phyloP scores from a whole-genome alignment of 1,140 invertebrate genomes.

The Carposina sasakii region DNA sequence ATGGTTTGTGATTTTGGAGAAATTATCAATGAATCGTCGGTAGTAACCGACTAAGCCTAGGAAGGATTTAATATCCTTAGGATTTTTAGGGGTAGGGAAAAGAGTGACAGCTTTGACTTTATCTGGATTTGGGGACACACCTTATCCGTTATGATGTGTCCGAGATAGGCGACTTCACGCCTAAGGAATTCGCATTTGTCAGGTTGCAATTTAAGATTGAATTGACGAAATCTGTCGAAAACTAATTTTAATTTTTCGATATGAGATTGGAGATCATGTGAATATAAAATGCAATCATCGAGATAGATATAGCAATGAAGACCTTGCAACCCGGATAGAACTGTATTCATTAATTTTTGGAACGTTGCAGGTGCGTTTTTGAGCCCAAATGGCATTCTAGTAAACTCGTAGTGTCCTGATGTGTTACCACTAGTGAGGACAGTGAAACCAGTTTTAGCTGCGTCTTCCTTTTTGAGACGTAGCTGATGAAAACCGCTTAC shows the following conservation, averaged over 20 bases:
- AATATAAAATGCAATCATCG: constrained; percentile 55
- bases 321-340: constrained; percentile 21
- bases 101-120: neutral
- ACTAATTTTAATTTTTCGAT: no score
- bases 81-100: neutral
- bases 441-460: neutral
- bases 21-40: constrained; percentile 30
- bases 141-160: no score
- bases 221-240: no score
- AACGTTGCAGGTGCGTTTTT: constrained; percentile 35
- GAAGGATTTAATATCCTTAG: constrained; percentile 20
- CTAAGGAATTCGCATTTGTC: no score
- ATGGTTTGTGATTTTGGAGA: constrained; percentile 32
- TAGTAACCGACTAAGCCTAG: constrained; percentile 37
- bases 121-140: neutral
- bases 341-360: constrained; percentile 34
- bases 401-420: constrained; percentile 38
- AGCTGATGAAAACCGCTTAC: neutral
- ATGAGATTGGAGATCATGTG: constrained; percentile 29
- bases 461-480: neutral
- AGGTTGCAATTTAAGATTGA: no score
- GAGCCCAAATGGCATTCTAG: neutral
- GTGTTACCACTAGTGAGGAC: constrained; percentile 1
- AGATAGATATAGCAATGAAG: constrained; percentile 50
- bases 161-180: no score